Percentiles rank a stretch among this genome's conserved stretches.
Evolutionary conservation across 2,888 invertebrate genomes (phyloP).

Genomic region (Morpho deidamia): DNA sequence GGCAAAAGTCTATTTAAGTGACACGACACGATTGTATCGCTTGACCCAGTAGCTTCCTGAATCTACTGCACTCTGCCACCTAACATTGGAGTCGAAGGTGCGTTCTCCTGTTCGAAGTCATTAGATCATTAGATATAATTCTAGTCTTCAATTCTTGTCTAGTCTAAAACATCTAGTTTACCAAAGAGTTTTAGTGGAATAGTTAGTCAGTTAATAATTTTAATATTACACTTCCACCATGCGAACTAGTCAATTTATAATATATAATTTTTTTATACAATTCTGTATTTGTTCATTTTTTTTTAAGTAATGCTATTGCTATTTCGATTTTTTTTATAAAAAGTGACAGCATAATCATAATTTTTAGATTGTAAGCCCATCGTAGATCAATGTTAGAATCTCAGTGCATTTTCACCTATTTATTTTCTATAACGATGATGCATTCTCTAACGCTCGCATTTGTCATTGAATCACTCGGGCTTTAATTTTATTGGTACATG

Average conservation of each 20-base stretch:
- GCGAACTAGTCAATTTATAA: slow-evolving; percentile 60
- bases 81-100: too few species aligned
- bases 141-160: slow-evolving; percentile 38
- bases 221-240: slow-evolving; percentile 34
- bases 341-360: slow-evolving; percentile 45
- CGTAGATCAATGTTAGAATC: slow-evolving; percentile 56
- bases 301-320: neutral
- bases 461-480: too few species aligned
- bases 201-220: too few species aligned
- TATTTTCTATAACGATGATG: slow-evolving; percentile 26
- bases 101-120: too few species aligned
- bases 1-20: too few species aligned
- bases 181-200: slow-evolving; percentile 47
- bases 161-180: slow-evolving; percentile 30
- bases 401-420: slow-evolving; percentile 40
- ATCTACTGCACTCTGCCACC: too few species aligned
- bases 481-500: too few species aligned
- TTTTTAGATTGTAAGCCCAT: slow-evolving; percentile 35
- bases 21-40: too few species aligned
- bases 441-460: slow-evolving; percentile 21
- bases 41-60: too few species aligned
- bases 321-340: slow-evolving; percentile 10
- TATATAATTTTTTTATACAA: slow-evolving; percentile 13
- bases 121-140: slow-evolving; percentile 14
- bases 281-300: slow-evolving; percentile 10